A percentile compares a stretch with the other conserved stretches of the same genome.
Evolutionary conservation across 1,140 invertebrate species (phyloP).

Genomic region (Pseudomyrmex dendroicus): DNA sequence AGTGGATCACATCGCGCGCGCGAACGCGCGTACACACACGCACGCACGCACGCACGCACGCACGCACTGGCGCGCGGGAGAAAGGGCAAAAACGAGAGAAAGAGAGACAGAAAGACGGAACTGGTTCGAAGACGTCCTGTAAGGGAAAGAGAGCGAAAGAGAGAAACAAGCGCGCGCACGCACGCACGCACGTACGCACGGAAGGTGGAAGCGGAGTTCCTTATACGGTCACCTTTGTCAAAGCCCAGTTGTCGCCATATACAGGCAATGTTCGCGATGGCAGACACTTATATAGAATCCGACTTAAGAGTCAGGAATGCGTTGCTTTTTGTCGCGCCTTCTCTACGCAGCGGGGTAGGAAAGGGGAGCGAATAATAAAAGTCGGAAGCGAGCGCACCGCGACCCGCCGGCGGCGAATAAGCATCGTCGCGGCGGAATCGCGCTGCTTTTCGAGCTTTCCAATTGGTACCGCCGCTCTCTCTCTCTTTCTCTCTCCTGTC

Average conservation of each 20-base stretch:
- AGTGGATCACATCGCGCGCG: constrained; percentile 37
- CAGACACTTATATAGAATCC: constrained; percentile 83
- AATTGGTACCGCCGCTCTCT: background rate
- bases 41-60: too few relatives aligned
- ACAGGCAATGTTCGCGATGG: constrained; percentile 83
- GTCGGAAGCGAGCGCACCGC: constrained; percentile 67
- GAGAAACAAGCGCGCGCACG: constrained; percentile 61
- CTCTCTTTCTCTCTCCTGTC: background rate
- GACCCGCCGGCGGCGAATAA: constrained; percentile 13
- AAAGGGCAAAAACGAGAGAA: constrained; percentile 13
- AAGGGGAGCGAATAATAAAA: constrained; percentile 55
- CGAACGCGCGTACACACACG: constrained; percentile 12
- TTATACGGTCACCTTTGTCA: constrained; percentile 84
- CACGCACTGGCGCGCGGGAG: background rate
- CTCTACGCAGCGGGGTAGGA: constrained; percentile 77
- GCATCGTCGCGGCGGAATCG: constrained; percentile 39
- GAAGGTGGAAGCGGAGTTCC: constrained; percentile 82
- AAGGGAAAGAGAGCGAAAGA: constrained; percentile 50
- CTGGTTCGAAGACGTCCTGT: background rate
- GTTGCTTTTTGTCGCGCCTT: constrained; percentile 82
- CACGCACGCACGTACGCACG: constrained; percentile 77
- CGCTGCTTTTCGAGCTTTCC: constrained; percentile 58
- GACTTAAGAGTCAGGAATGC: constrained; percentile 82
- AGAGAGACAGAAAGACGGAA: constrained; percentile 49
- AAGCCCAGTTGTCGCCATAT: constrained; percentile 83